phyloP scores from a whole-genome alignment of 2,888 invertebrate genomes.

The Bedellia somnulentella region DNA sequence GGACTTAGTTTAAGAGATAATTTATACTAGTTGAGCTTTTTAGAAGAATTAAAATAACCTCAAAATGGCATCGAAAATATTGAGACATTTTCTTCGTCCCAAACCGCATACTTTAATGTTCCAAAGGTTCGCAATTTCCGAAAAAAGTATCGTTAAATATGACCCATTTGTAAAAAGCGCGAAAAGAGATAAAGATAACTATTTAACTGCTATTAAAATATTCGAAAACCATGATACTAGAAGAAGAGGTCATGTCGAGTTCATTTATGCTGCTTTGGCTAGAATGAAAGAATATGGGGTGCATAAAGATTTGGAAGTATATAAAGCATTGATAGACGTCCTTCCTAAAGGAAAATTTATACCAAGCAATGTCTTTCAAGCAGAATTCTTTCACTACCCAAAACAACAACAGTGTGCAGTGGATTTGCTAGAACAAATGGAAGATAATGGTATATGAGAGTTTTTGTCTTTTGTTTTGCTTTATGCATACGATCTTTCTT shows the following conservation, averaged over 20 bases:
- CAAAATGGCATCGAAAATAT: conserved; percentile 36
- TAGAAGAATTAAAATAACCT: no score
- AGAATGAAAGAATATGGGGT: conserved; percentile 90
- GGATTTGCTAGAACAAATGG: conserved; percentile 93
- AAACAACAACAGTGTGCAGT: conserved; percentile 94
- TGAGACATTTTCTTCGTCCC: conserved; percentile 24
- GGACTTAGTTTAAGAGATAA: no score
- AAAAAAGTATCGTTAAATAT: conserved; percentile 34
- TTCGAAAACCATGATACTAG: conserved; percentile 70
- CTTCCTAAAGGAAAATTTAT: conserved; percentile 89
- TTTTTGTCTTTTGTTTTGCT: no score
- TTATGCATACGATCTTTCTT: no score
- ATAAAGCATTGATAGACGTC: conserved; percentile 82
- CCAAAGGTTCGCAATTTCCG: conserved; percentile 34
- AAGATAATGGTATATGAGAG: conserved; percentile 71
- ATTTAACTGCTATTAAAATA: conserved; percentile 72
- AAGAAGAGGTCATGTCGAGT: conserved; percentile 88
- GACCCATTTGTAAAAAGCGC: conserved; percentile 51
- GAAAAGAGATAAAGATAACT: conserved; percentile 67
- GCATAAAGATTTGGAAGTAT: conserved; percentile 81
- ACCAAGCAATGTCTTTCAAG: conserved; percentile 79
- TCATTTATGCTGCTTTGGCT: conserved; percentile 86
- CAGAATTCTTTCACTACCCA: conserved; percentile 91
- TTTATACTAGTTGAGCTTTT: no score
- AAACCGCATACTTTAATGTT: conserved; percentile 22